A percentile compares a stretch with the other conserved stretches of the same genome.
Conservation (phyloP, 2,113 vertebrate genomes). For the Ploceus nigricollis region DNA sequence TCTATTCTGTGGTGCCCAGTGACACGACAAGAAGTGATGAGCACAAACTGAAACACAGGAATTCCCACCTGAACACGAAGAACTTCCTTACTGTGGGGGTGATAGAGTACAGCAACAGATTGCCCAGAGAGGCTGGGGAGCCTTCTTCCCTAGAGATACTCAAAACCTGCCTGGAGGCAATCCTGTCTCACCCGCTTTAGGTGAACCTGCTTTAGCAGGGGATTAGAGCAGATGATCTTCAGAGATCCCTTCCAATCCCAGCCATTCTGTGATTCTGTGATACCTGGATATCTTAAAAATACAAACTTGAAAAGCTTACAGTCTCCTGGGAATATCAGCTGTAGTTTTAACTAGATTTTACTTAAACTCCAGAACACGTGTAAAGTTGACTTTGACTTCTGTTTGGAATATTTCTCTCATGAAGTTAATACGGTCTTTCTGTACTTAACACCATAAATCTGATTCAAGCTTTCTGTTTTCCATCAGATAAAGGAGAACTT, state of each 20-base stretch:
- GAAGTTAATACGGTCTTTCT: not conserved
- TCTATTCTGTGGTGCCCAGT: not conserved
- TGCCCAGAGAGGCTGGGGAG: too few species aligned
- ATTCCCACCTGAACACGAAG: not conserved
- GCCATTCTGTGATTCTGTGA: not conserved
- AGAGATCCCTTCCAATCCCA: not conserved
- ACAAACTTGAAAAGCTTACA: not conserved
- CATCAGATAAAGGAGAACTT: slow-evolving; percentile 57
- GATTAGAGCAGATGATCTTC: not conserved
- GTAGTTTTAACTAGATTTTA: not conserved
- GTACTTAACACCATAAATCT: not conserved
- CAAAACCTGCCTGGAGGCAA: not conserved
- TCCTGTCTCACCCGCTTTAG: not conserved
- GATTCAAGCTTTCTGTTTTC: not conserved
- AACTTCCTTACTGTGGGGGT: not conserved
- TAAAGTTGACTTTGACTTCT: not conserved
- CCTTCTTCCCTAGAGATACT: not conserved
- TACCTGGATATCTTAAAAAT: not conserved
- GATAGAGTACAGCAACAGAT: not conserved
- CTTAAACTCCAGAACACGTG: not conserved
- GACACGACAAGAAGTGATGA: not conserved
- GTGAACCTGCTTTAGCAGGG: not conserved
- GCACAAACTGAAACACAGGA: not conserved
- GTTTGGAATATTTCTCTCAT: not conserved
- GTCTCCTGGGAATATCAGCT: not conserved